A percentile compares a stretch with the other conserved stretches of the same genome.
Conservation (phyloP, 2,113 vertebrate species). For the Phocoena phocoena region DNA sequence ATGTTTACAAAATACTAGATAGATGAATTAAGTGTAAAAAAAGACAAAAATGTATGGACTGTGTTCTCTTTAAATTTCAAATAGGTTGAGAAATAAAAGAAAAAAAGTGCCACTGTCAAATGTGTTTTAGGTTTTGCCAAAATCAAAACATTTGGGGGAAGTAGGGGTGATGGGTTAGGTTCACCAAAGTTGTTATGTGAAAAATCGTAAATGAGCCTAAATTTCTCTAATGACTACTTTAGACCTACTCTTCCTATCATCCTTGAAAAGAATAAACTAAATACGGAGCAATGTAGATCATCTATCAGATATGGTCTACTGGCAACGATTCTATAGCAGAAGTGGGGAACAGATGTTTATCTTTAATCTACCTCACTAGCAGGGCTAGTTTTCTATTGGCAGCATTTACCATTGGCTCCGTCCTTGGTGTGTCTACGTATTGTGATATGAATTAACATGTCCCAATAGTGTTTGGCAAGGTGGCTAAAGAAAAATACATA, state of each 20-base stretch:
- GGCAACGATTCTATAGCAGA: not conserved
- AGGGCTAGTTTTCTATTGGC: not conserved
- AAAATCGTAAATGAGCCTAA: not conserved
- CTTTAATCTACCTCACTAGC: not conserved
- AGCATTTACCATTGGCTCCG: not conserved
- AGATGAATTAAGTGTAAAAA: not conserved
- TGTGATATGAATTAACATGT: not conserved
- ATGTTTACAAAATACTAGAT: not conserved
- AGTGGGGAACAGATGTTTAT: slow-evolving; percentile 44
- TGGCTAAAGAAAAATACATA: not conserved
- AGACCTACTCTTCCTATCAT: not conserved
- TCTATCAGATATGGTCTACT: not conserved
- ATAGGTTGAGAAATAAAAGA: slow-evolving; percentile 7
- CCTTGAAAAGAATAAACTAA: slow-evolving; percentile 22
- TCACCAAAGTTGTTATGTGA: not conserved
- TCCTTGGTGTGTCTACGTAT: not conserved
- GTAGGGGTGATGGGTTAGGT: not conserved
- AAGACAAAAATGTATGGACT: not conserved
- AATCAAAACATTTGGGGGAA: not conserved
- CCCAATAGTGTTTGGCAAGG: not conserved
- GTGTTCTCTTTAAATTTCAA: slow-evolving; percentile 19
- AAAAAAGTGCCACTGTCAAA: not conserved
- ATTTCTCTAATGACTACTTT: not conserved
- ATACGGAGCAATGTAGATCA: not conserved
- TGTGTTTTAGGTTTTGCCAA: not conserved